Evolutionary conservation across 2,113 vertebrate species (phyloP), one percentile per base, ranked within the genome.

Genomic region (Gambusia holbrooki): DNA sequence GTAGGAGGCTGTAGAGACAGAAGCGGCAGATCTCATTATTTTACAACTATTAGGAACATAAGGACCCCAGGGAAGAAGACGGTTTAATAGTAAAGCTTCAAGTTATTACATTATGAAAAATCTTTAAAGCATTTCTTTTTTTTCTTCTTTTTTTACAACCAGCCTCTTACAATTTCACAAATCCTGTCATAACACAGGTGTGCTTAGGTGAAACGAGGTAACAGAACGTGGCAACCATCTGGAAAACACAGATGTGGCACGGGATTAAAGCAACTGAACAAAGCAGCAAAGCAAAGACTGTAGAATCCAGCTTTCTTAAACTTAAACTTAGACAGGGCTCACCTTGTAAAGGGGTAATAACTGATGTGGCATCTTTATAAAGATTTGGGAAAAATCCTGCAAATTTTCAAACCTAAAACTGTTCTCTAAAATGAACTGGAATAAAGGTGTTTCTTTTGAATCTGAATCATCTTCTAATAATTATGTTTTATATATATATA

Each of bases 11-110:
- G 76, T 33, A 73, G 76, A 82, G 83, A 81, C 30, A 32, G 72
- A 64, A 91, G 83, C 83, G 80, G 79, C 82, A 85, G 77, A 88
- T 89, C 89, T 91, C 85, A 92, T 93, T 92, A 90, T 89, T 86
- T 84, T 89, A 90, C 86, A 91, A 90, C 89, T 84, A 88, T 88
- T 88, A 88, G 84, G 73, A 85, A 77, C 81, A 82, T 35, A 63
- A 70, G 74, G 73, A 81, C 91, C 81, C 74, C 5, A 28, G 89
- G 86, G 87, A 90, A 3, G 27, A 71, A 32, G 60, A n/a, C 79
- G 79, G 72, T 77, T 88, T 91, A 65, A 54, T n/a, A 83, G n/a
- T 81, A 76, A 71, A 76, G 69, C 82, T 90, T 84, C 61, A 85
- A 85, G 81, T 86, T 85, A 87, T 80, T 84, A 85, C 65, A 86